Evolutionary conservation across 2,797 vertebrate genomes (phyloP), one percentile per base, ranked within the genome.

Genomic region (Sphaeramia orbicularis): DNA sequence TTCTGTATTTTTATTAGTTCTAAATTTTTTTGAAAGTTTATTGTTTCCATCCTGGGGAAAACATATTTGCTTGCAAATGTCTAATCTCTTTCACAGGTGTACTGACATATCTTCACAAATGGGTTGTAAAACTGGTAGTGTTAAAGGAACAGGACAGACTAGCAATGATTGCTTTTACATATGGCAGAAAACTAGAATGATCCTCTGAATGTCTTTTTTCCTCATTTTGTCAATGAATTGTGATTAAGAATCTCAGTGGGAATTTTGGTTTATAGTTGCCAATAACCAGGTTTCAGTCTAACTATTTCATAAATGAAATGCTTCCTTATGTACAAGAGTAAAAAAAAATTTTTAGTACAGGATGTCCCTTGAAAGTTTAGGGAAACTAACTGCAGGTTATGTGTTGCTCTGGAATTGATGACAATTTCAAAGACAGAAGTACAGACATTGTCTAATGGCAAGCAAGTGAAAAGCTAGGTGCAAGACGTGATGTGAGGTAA

Each of bases 71-170:
- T 42, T 49, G 38, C 44, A 35, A 41, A 18, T 8, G 10, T 56
- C 7, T 18, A 32, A 60, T 67, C 38, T 69, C 19, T 4, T 11
- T 52, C 51, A 40, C 18, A 38, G 54, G 19, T 45, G 63, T 67
- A 21, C 58, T 78, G 36, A 75, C 57, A 59, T 47, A 74, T 68
- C 53, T 7, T 52, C 13, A 16, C 13, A 44, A 43, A 12, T 4
- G 6, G 10, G n/a, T 19, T 18, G 63, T 14, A 37, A 11, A 32
- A 5, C 50, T 24, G 11, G 14, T 14, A 18, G 1, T 55, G 52
- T 38, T 64, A 14, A 49, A 59, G 35, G 54, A 14, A 55, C 54
- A 16, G 30, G 19, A 44, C 41, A 15, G 21, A 21, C 47, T 16
- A 38, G 56, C 38, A 44, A 51, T 63, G 37, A 40, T 53, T 61